Conservation (phyloP, 2,888 invertebrate genomes). For the Ryuthela nishihirai region DNA sequence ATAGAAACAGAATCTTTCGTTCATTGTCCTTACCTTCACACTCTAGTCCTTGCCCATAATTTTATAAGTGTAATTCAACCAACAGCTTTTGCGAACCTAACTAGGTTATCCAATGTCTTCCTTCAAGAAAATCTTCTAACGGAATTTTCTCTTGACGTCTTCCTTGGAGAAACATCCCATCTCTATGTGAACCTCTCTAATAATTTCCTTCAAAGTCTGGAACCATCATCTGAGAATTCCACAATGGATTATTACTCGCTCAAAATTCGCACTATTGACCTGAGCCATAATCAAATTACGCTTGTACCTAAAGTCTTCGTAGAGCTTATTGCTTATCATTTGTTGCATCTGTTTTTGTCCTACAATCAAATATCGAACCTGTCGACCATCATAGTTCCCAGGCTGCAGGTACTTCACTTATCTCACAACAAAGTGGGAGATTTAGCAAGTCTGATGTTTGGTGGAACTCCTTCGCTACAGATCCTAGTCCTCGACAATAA, state of each 20-base stretch:
- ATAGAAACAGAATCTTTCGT: conserved; percentile 69
- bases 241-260: neutral
- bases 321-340: conserved; percentile 1
- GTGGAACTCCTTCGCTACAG: conserved; percentile 12
- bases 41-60: conserved; percentile 79
- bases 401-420: conserved; percentile 20
- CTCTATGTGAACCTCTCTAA: conserved; percentile 27
- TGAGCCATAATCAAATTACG: conserved; percentile 28
- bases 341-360: conserved; percentile 24
- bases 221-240: neutral
- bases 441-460: neutral
- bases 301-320: conserved; percentile 30
- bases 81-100: conserved; percentile 70
- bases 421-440: conserved; percentile 12
- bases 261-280: conserved; percentile 26
- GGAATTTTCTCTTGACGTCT: conserved; percentile 15
- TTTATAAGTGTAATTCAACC: conserved; percentile 67
- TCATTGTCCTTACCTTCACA: conserved; percentile 71
- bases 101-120: conserved; percentile 71
- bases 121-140: conserved; percentile 56
- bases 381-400: neutral
- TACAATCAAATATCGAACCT: conserved; percentile 16
- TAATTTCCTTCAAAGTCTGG: conserved; percentile 10
- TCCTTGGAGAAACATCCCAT: conserved; percentile 11
- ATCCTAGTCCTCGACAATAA: conserved; percentile 29